Evolutionary conservation across 2,888 invertebrate species (phyloP).

Genomic region (Meteorus cinctellus): DNA sequence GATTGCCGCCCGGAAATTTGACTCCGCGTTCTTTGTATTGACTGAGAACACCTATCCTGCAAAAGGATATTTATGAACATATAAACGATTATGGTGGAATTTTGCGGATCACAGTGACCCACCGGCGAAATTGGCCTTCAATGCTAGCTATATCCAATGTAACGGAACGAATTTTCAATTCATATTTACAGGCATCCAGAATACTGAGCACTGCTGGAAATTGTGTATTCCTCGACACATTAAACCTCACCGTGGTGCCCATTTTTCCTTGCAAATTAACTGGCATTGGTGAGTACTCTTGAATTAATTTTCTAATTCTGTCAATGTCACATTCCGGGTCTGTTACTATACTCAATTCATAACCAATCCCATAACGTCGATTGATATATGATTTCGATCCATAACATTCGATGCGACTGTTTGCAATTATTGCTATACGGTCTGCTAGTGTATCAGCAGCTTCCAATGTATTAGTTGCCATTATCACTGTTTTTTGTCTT

Average conservation of each 20-base stretch:
- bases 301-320: slow-evolving; percentile 18
- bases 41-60: slow-evolving; percentile 53
- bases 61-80: neutral
- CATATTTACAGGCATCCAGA: slow-evolving; percentile 45
- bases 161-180: slow-evolving; percentile 47
- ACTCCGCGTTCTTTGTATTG: slow-evolving; percentile 49
- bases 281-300: slow-evolving; percentile 44
- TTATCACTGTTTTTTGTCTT: slow-evolving; percentile 50
- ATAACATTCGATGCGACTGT: slow-evolving; percentile 52
- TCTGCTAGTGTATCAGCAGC: slow-evolving; percentile 54
- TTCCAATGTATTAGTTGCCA: slow-evolving; percentile 56
- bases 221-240: slow-evolving; percentile 52
- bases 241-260: slow-evolving; percentile 51
- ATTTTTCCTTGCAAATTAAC: slow-evolving; percentile 48
- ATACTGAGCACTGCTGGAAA: slow-evolving; percentile 49
- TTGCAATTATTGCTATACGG: slow-evolving; percentile 54
- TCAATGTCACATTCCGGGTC: slow-evolving; percentile 35
- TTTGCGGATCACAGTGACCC: neutral
- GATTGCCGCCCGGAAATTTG: slow-evolving; percentile 29
- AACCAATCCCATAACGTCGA: slow-evolving; percentile 51
- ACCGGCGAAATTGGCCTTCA: slow-evolving; percentile 54
- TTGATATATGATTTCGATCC: slow-evolving; percentile 54
- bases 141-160: slow-evolving; percentile 51
- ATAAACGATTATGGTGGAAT: no score
- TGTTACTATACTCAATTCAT: slow-evolving; percentile 30